A percentile compares a stretch with the other conserved stretches of the same genome.
Conservation (phyloP, 92 coral and sea anemone species). For the Siderastrea radians region DNA sequence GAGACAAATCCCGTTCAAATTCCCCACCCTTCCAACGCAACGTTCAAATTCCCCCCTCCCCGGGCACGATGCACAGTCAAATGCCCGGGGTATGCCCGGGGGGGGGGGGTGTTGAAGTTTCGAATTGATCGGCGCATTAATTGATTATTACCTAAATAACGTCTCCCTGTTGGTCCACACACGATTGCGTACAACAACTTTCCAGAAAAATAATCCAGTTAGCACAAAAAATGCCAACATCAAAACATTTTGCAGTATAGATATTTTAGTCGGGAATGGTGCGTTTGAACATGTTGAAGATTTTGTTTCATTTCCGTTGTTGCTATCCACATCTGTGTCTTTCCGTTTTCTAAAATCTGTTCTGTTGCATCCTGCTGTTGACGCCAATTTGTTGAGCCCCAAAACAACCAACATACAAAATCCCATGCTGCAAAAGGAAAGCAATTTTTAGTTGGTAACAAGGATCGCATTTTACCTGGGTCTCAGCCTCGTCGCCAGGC, state of each 20-base stretch:
- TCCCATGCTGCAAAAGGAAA: slow-evolving; percentile 73
- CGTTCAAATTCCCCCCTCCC: too few species aligned
- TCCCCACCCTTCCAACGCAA: too few species aligned
- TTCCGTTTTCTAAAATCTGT: background rate
- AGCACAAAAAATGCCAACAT: slow-evolving; percentile 47
- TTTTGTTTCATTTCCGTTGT: background rate
- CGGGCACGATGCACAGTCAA: too few species aligned
- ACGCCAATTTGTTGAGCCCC: slow-evolving; percentile 78
- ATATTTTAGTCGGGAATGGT: background rate
- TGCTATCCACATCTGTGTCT: background rate
- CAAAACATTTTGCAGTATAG: slow-evolving; percentile 31
- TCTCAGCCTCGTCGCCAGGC: too few species aligned
- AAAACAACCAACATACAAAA: slow-evolving; percentile 78
- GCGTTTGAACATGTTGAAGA: background rate
- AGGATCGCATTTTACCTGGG: too few species aligned
- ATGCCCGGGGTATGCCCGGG: too few species aligned
- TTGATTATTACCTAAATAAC: slow-evolving; percentile 68
- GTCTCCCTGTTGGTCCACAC: slow-evolving; percentile 91
- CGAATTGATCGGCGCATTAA: background rate
- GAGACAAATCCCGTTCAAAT: too few species aligned
- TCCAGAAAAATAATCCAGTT: slow-evolving; percentile 77
- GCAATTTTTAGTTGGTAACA: background rate
- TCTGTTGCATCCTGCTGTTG: background rate
- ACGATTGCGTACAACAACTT: slow-evolving; percentile 74
- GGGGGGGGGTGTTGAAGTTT: too few species aligned